Evolutionary conservation across 2,113 vertebrate genomes (phyloP).

Genomic region (Psettodes erumei): DNA sequence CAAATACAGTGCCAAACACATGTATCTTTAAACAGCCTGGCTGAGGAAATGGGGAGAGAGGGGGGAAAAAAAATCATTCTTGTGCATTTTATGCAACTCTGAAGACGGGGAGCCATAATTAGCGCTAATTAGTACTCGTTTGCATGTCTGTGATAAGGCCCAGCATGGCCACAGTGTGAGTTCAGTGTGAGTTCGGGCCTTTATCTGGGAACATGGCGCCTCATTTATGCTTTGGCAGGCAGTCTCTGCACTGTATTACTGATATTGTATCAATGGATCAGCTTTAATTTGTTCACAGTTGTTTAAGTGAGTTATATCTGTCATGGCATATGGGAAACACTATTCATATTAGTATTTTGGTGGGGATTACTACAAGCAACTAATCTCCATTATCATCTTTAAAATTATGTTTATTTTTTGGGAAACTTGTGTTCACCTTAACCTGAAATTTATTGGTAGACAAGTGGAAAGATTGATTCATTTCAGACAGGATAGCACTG

Average conservation of each 20-base stretch:
- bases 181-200: slow-evolving; percentile 82
- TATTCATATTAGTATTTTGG: background rate
- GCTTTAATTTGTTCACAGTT: background rate
- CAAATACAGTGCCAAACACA: background rate
- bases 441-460: background rate
- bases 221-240: slow-evolving; percentile 32
- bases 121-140: slow-evolving; percentile 94
- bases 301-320: background rate
- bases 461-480: background rate
- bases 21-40: slow-evolving; percentile 86
- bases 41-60: slow-evolving; percentile 90
- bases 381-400: background rate
- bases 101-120: slow-evolving; percentile 92
- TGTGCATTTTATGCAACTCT: slow-evolving; percentile 83
- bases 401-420: background rate
- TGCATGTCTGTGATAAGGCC: slow-evolving; percentile 94
- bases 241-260: background rate
- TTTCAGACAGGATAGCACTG: background rate
- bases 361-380: background rate
- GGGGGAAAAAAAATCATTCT: slow-evolving; percentile 78
- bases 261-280: slow-evolving; percentile 1
- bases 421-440: too few relatives aligned
- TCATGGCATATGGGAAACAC: background rate
- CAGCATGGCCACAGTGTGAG: slow-evolving; percentile 77
- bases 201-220: slow-evolving; percentile 87